Conservation (phyloP, 2,113 vertebrate species). For the Hylia prasina region DNA sequence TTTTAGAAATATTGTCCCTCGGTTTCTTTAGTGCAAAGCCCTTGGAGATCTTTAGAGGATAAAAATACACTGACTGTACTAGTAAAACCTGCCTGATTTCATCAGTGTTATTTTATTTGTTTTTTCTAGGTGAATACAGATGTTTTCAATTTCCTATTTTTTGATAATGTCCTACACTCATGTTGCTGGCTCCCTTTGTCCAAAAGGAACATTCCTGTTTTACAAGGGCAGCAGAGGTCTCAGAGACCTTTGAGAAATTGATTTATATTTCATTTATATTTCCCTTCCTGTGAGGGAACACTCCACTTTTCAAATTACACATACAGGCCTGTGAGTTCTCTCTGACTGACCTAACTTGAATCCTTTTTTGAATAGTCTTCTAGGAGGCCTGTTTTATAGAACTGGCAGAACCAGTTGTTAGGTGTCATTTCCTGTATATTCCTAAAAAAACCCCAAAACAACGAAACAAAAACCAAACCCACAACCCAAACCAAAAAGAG, state of each 20-base stretch:
- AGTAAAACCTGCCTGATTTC: background rate
- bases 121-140: background rate
- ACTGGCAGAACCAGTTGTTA: conserved; percentile 45
- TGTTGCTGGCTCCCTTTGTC: background rate
- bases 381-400: background rate
- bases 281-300: background rate
- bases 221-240: background rate
- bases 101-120: background rate
- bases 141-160: background rate
- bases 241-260: background rate
- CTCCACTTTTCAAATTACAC: background rate
- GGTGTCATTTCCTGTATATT: conserved; percentile 15
- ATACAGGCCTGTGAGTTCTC: background rate
- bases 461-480: background rate
- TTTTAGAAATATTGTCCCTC: background rate
- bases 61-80: background rate
- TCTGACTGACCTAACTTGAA: conserved; percentile 23
- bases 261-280: background rate
- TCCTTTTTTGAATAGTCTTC: conserved; percentile 25
- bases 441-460: background rate
- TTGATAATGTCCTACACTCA: background rate
- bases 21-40: background rate
- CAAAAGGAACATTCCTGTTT: background rate
- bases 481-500: background rate
- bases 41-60: background rate